Percentiles rank a stretch among this genome's conserved stretches.
Conservation (phyloP, 2,113 vertebrate genomes). For the Peucedramus taeniatus region DNA sequence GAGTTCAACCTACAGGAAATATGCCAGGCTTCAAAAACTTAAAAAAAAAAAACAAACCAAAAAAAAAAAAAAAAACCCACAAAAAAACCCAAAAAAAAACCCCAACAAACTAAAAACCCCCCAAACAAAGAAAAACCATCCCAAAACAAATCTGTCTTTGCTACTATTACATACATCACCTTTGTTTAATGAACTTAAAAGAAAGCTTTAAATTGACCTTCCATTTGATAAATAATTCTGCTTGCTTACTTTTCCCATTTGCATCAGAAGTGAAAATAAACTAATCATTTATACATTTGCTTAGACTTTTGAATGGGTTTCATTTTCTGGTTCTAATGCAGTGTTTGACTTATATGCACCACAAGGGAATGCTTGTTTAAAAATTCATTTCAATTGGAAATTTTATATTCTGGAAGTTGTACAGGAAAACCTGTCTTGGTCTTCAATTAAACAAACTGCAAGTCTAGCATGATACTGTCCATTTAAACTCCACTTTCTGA, state of each 20-base stretch:
- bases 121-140: neutral
- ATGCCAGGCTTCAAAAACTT: neutral
- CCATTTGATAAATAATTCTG: neutral
- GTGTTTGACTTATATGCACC: neutral
- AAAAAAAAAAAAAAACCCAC: neutral
- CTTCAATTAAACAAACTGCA: neutral
- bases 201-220: neutral
- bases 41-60: neutral
- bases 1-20: neutral
- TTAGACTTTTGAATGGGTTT: neutral
- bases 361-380: neutral
- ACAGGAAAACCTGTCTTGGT: neutral
- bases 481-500: neutral
- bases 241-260: slow-evolving; percentile 11
- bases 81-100: neutral
- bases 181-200: neutral
- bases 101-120: neutral
- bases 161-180: neutral
- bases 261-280: slow-evolving; percentile 16
- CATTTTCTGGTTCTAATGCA: neutral
- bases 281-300: neutral
- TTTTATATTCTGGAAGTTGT: neutral
- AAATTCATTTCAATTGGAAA: slow-evolving; percentile 11
- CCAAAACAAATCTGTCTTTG: neutral
- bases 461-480: neutral